Conservation (phyloP, 2,888 invertebrate genomes). For the Agonopterix arenella region DNA sequence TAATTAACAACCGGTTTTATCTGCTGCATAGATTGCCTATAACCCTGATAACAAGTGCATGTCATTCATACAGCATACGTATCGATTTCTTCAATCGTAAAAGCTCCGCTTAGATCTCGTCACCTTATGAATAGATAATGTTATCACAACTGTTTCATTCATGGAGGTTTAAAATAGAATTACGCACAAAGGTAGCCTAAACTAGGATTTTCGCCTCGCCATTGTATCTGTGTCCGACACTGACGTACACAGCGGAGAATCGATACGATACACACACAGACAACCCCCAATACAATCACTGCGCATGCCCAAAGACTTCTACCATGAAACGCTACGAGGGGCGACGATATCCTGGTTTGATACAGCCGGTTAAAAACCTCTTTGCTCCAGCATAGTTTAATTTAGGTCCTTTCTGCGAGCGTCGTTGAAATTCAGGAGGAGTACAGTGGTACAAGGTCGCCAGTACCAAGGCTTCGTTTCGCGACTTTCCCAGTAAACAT, state of each 20-base stretch:
- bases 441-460: conserved; percentile 45
- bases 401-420: background rate
- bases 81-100: too few relatives aligned
- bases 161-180: conserved; percentile 46
- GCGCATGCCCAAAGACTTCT: conserved; percentile 56
- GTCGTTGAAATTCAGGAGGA: conserved; percentile 7
- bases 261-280: conserved; percentile 68
- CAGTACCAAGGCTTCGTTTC: conserved; percentile 43
- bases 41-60: too few relatives aligned
- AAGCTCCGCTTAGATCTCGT: background rate
- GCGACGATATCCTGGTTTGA: too few relatives aligned
- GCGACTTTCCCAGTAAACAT: conserved; percentile 65
- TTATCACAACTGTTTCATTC: conserved; percentile 39
- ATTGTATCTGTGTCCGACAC: conserved; percentile 47
- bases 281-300: conserved; percentile 20
- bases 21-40: too few relatives aligned
- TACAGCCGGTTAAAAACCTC: background rate
- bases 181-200: conserved; percentile 38
- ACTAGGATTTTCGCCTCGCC: conserved; percentile 39
- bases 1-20: too few relatives aligned
- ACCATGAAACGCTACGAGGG: conserved; percentile 43
- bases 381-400: conserved; percentile 14
- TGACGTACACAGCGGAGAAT: conserved; percentile 66
- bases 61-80: too few relatives aligned
- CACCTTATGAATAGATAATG: background rate